These are phyloP conservation scores for Eidolon dupreanum DNA, from an alignment of 2,797 vertebrate genomes.

Conservation along the genomic window DNA sequence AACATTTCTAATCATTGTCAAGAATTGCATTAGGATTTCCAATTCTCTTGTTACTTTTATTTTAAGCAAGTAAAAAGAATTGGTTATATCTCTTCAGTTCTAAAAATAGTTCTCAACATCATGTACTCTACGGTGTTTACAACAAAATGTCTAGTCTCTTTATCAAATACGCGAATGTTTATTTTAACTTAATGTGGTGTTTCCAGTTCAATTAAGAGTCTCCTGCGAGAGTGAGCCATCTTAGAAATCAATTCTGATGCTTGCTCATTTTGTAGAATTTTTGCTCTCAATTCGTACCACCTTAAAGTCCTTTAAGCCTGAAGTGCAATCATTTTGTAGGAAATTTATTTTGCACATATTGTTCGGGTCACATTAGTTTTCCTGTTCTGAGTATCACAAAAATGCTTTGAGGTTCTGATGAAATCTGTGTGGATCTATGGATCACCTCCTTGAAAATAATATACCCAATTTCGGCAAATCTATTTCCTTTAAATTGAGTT, in stretches of 20 bases:
- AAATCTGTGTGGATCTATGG: background rate
- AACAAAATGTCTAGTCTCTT: background rate
- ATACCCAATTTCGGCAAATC: background rate
- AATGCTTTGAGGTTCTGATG: background rate
- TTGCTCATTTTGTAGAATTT: background rate
- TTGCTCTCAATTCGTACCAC: background rate
- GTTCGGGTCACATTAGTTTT: background rate
- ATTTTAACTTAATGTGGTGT: slow-evolving; percentile 2
- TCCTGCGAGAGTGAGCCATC: background rate
- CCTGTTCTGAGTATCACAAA: background rate
- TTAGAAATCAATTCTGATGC: background rate
- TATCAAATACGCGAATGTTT: slow-evolving; percentile 19
- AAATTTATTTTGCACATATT: background rate
- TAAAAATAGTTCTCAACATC: background rate
- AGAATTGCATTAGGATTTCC: background rate
- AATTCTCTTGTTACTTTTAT: slow-evolving; percentile 1
- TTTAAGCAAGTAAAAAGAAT: background rate
- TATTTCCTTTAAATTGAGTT: background rate
- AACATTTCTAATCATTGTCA: background rate
- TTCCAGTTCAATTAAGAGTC: background rate
- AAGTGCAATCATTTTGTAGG: background rate
- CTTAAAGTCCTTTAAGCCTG: background rate
- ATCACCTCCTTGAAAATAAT: background rate
- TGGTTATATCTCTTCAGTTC: background rate
- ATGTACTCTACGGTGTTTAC: background rate